Base-by-base conservation (phyloP, 2,113 vertebrate species). In the Dipodomys ordii region DNA sequence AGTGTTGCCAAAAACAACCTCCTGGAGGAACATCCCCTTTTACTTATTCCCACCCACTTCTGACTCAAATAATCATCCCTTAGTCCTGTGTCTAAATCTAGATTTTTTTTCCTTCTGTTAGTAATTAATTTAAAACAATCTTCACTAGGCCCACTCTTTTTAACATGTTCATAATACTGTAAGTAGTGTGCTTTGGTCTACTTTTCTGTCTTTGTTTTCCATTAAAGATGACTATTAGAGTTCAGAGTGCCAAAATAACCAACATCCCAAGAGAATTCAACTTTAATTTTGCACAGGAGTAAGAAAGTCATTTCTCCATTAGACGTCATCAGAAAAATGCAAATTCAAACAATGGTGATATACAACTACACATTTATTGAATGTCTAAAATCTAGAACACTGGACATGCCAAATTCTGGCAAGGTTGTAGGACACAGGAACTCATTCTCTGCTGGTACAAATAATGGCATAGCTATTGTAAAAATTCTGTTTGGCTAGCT, bases 1-100 rank as follows among this genome's bases (percentile, higher is more conserved):
- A 95, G 76, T 82, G 39, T 76, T 98, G 98, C 97, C 98, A 98
- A 97, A 96, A 97, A 96, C 81, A 96, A 92, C 96, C 97, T 76
- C 67, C 90, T 77, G 68, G 96, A 91, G 83, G 96, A 97, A 96
- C 94, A 92, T 97, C 95, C 88, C 93, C 60, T 96, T 97, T 97
- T 83, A 83, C 82, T 97, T 94, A 94, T 83, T 97, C 87, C 92
- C 89, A 96, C 96, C 95, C 94, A 97, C 97, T 96, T 91, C 96
- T 57, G 35, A 90, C 77, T 97, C 96, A 95, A 97, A 95, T 96
- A 95, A 92, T 94, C 96, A 97, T 95, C 83, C 94, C 39, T 94
- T 79, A 76, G 72, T 88, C 62, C 62, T 91, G 71, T 20, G 53
- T 65, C 68, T 39, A 23, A 91, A 88, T 68, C 67, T 15, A 94